phyloP scores from a whole-genome alignment of 2,797 vertebrate species.

The Danio aesculapii region DNA sequence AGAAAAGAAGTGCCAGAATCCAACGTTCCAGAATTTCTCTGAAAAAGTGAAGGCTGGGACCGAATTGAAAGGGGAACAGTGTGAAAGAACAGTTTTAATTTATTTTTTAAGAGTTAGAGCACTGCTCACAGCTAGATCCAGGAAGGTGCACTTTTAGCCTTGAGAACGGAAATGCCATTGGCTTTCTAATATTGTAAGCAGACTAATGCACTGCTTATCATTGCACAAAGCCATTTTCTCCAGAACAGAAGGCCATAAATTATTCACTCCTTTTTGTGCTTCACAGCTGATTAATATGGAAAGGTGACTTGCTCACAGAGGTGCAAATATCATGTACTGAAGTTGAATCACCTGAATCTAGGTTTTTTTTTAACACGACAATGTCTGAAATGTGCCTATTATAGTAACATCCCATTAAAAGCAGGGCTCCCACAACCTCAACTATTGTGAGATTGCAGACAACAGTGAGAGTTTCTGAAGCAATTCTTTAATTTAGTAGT shows the following conservation, averaged over 20 bases:
- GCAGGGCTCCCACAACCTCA: not conserved
- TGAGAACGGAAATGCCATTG: slow-evolving; percentile 41
- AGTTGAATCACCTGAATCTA: not conserved
- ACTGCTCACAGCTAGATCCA: slow-evolving; percentile 22
- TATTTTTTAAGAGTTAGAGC: slow-evolving; percentile 19
- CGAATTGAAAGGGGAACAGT: not conserved
- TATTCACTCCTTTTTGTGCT: slow-evolving; percentile 17
- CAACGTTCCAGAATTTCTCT: not conserved
- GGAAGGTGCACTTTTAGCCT: not conserved
- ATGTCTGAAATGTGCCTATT: not conserved
- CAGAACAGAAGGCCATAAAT: slow-evolving; percentile 47
- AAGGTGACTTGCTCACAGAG: slow-evolving; percentile 28
- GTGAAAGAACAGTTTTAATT: not conserved
- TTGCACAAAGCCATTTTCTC: slow-evolving; percentile 50
- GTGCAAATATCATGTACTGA: not conserved
- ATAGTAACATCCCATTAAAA: not conserved
- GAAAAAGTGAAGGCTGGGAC: not conserved
- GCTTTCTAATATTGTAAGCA: slow-evolving; percentile 27
- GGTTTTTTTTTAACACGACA: not conserved
- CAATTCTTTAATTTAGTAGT: not conserved
- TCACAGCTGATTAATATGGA: slow-evolving; percentile 44
- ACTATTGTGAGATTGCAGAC: not conserved
- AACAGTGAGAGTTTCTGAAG: not conserved
- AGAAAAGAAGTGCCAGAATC: not conserved
- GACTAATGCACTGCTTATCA: slow-evolving; percentile 50